phyloP scores from a whole-genome alignment of 2,797 vertebrate species.

The Anniella stebbinsi region DNA sequence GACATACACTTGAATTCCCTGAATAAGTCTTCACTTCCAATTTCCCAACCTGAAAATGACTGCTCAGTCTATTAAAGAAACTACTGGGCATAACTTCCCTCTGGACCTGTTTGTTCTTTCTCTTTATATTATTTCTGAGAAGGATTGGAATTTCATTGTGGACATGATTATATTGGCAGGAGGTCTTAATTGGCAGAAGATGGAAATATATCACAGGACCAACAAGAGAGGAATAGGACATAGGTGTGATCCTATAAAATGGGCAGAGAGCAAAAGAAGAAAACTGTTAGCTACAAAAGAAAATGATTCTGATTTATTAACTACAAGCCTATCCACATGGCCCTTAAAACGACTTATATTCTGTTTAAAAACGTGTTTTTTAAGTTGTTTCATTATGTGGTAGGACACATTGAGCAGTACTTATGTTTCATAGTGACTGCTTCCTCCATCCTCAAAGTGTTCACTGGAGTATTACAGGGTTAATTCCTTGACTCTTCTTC shows the following conservation, averaged over 20 bases:
- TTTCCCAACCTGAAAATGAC: neutral
- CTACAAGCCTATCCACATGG: too few species aligned
- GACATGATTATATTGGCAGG: neutral
- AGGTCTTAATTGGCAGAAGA: neutral
- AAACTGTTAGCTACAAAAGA: neutral
- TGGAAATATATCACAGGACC: neutral
- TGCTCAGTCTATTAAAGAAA: neutral
- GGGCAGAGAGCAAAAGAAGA: neutral
- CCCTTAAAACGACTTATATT: too few species aligned
- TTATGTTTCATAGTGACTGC: too few species aligned
- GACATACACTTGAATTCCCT: neutral
- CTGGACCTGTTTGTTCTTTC: neutral
- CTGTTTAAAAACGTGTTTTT: too few species aligned
- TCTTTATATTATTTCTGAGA: constrained; percentile 9
- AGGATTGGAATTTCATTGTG: neutral
- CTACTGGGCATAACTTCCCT: neutral
- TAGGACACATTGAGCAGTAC: too few species aligned
- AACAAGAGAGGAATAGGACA: neutral
- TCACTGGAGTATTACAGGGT: too few species aligned
- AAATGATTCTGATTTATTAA: neutral
- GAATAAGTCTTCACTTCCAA: neutral
- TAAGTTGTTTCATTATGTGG: too few species aligned
- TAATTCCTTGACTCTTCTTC: too few species aligned
- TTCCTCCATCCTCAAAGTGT: too few species aligned
- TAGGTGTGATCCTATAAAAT: neutral